phyloP scores from a whole-genome alignment of 2,888 invertebrate species.

The Phytoseiulus persimilis region DNA sequence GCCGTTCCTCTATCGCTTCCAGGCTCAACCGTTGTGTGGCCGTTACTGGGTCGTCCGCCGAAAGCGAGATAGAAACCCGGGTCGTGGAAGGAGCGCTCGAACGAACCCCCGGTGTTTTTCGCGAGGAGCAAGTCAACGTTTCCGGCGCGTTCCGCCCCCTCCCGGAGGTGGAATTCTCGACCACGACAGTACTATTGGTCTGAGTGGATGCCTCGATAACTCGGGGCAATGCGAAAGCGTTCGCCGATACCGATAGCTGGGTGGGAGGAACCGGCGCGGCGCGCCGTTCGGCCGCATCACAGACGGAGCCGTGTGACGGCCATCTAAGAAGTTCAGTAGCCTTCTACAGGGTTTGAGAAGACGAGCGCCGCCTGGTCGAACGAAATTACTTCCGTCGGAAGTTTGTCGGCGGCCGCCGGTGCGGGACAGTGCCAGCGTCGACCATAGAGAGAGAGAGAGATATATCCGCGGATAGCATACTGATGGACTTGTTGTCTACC shows the following conservation, averaged over 20 bases:
- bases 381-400: not conserved
- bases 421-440: not conserved
- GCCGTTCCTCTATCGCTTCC: no score
- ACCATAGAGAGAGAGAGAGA: not conserved
- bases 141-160: not conserved
- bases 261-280: not conserved
- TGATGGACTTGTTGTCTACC: not conserved
- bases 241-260: not conserved
- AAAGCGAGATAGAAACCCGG: no score
- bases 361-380: not conserved
- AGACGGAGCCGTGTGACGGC: not conserved
- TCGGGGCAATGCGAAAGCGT: not conserved
- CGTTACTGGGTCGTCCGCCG: not conserved
- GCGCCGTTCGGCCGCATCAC: not conserved
- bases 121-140: not conserved
- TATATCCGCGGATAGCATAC: not conserved
- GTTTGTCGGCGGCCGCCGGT: not conserved
- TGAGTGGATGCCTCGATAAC: not conserved
- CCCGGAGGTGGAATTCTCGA: not conserved
- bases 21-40: no score
- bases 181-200: not conserved
- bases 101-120: not conserved
- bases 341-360: not conserved
- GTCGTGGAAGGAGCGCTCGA: not conserved
- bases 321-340: not conserved